A percentile compares a stretch with the other conserved stretches of the same genome.
Evolutionary conservation across 2,113 vertebrate species (phyloP).

Genomic region (Aix galericulata): DNA sequence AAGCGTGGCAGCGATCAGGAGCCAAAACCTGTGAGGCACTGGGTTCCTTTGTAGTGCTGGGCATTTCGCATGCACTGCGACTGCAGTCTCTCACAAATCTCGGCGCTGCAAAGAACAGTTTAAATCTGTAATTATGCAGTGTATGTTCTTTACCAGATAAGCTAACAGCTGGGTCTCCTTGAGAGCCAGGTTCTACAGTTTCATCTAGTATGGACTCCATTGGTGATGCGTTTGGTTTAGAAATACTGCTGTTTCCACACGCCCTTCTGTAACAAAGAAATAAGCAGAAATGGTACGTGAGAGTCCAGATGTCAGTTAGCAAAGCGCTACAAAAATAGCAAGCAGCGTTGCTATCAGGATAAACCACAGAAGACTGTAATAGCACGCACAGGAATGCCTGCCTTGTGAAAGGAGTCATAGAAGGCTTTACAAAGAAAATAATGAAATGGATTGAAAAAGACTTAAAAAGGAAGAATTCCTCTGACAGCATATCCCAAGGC

Average conservation of each 20-base stretch:
- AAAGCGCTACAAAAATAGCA: not conserved
- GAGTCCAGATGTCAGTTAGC: not conserved
- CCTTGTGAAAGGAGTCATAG: not conserved
- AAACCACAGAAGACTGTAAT: not conserved
- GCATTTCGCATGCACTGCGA: not conserved
- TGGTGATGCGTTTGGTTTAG: constrained; percentile 73
- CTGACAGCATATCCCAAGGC: not conserved
- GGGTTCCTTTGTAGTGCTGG: not conserved
- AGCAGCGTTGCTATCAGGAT: not conserved
- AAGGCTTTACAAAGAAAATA: not conserved
- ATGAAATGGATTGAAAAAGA: not conserved
- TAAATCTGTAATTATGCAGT: not conserved
- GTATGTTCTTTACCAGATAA: constrained; percentile 76
- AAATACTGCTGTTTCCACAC: constrained; percentile 78
- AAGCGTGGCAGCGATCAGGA: not conserved
- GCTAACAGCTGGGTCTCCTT: constrained; percentile 47
- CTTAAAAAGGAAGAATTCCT: not conserved
- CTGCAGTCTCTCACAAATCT: not conserved
- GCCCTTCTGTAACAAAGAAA: constrained; percentile 73
- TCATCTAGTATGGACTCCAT: constrained; percentile 73
- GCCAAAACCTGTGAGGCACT: not conserved
- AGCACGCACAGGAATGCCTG: not conserved
- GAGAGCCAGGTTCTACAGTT: constrained; percentile 71
- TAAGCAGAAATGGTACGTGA: not conserved
- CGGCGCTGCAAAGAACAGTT: not conserved